Conservation (phyloP, 37 sponge, comb jelly and placozoan genomes). For the Corticium candelabrum region DNA sequence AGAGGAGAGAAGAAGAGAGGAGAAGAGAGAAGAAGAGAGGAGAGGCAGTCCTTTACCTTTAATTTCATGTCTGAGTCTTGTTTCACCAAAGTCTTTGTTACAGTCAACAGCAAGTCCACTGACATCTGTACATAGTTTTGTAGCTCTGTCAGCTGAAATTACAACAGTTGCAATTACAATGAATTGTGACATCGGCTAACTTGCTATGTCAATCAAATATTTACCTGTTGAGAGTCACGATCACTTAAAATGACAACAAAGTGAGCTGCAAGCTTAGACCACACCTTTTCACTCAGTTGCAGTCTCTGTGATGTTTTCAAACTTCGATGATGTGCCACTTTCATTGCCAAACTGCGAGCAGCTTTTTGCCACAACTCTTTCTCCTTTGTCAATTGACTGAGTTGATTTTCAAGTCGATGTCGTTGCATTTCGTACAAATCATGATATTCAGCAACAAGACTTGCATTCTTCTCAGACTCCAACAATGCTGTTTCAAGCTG, state of each 20-base stretch:
- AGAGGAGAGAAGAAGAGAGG: no score
- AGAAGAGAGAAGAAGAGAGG: no score
- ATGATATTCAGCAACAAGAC: slow-evolving; percentile 85
- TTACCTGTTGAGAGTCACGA: slow-evolving; percentile 69
- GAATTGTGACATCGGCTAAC: background rate
- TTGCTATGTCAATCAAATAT: background rate
- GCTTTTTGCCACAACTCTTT: slow-evolving; percentile 78
- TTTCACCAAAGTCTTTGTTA: background rate
- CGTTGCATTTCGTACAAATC: slow-evolving; percentile 92
- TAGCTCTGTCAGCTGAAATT: background rate
- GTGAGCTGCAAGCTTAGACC: slow-evolving; percentile 74
- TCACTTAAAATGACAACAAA: slow-evolving; percentile 64
- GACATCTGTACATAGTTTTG: slow-evolving; percentile 7
- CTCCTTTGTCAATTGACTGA: slow-evolving; percentile 58
- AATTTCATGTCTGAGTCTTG: slow-evolving; percentile 1
- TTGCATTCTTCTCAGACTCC: slow-evolving; percentile 82
- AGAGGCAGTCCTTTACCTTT: no score
- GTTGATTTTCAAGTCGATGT: slow-evolving; percentile 60
- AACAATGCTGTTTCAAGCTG: slow-evolving; percentile 64
- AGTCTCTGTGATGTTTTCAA: slow-evolving; percentile 53
- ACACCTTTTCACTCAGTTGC: slow-evolving; percentile 80
- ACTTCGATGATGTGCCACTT: slow-evolving; percentile 37
- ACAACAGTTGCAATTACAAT: background rate
- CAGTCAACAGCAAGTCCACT: background rate
- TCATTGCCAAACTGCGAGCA: slow-evolving; percentile 61